Base-by-base conservation (phyloP, 2,888 invertebrate genomes). In the Clistopyga incitator region DNA sequence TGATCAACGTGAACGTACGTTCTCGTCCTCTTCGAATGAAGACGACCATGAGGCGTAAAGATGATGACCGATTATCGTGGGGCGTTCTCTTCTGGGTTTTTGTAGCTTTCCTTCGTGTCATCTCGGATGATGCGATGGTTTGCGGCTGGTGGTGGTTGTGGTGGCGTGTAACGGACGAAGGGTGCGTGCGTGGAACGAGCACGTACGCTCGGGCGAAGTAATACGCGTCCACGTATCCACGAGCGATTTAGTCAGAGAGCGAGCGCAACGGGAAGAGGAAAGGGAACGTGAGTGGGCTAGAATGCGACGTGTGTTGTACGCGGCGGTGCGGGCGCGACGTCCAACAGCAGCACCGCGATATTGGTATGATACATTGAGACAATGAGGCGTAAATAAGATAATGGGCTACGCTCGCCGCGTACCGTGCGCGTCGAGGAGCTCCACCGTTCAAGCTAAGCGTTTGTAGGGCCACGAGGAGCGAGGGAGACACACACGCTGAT, bases 361-460 rank as follows among this genome's bases (percentile, higher is more conserved):
- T 92, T 88, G 90, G 90, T 90, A 91, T 91, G 92, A 92, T 92
- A 90, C 90, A 92, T 92, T 92, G 91, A 92, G 92, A 92, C 92
- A 92, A 92, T 91, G 92, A 92, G 90, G 90, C 91, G 90, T 91
- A 92, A 93, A 93, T 92, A 92, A 93, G 93, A 93, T 93, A 93
- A 93, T 93, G 89, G 90, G 84, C 68, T 84, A 84, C 89, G 90
- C 89, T 90, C 88, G 92, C 89, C 74, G 84, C 81, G 78, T 65
- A 78, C 72, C 72, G 84, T 85, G 79, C 86, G 38, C 81, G 88
- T 88, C 85, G 86, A 87, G 84, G 76, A 85, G 64, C 42, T 59
- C 15, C 18, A n/a, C 11, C 4, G 10, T 34, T 10, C 18, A 42
- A 18, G 64, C 11, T 20, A 38, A 64, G 11, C 64, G 18, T 20